Percentiles rank a stretch among this genome's conserved stretches.
phyloP scores from a whole-genome alignment of 2,797 vertebrate species.

The Acanthurus leucopareius region DNA sequence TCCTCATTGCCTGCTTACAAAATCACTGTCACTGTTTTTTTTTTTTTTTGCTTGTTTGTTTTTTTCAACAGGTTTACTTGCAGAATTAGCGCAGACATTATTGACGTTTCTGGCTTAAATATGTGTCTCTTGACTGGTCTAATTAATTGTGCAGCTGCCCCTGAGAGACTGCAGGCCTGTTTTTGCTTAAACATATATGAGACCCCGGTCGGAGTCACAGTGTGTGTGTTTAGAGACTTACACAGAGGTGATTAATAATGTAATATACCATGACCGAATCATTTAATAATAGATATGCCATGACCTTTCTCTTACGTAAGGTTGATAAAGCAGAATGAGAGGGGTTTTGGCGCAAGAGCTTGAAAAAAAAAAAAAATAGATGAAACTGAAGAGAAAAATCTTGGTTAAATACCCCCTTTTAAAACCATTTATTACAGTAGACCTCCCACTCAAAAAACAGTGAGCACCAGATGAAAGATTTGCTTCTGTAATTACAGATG shows the following conservation, averaged over 20 bases:
- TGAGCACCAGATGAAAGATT: conserved; percentile 34
- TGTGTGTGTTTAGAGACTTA: conserved; percentile 62
- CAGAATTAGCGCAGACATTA: conserved; percentile 33
- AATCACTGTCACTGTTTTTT: neutral
- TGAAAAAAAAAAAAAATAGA: conserved; percentile 25
- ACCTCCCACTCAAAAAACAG: conserved; percentile 45
- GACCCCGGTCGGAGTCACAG: conserved; percentile 28
- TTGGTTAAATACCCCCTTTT: conserved; percentile 35
- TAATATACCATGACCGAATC: conserved; percentile 68
- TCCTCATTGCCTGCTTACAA: conserved; percentile 37
- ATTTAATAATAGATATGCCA: conserved; percentile 81
- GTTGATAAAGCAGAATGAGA: conserved; percentile 53
- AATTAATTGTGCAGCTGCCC: conserved; percentile 24
- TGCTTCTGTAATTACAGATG: conserved; percentile 39
- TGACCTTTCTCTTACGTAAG: conserved; percentile 80
- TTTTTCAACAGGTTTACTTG: conserved; percentile 8
- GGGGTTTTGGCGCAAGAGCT: conserved; percentile 35
- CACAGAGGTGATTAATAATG: conserved; percentile 81
- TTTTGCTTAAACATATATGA: conserved; percentile 45
- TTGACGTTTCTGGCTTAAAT: conserved; percentile 42
- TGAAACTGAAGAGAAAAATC: conserved; percentile 24
- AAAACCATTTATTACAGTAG: conserved; percentile 12
- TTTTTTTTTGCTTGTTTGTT: neutral
- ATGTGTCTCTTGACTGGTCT: conserved; percentile 18
- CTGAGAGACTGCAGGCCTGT: conserved; percentile 25